Conservation (phyloP, 2,113 vertebrate species). For the Conger conger region DNA sequence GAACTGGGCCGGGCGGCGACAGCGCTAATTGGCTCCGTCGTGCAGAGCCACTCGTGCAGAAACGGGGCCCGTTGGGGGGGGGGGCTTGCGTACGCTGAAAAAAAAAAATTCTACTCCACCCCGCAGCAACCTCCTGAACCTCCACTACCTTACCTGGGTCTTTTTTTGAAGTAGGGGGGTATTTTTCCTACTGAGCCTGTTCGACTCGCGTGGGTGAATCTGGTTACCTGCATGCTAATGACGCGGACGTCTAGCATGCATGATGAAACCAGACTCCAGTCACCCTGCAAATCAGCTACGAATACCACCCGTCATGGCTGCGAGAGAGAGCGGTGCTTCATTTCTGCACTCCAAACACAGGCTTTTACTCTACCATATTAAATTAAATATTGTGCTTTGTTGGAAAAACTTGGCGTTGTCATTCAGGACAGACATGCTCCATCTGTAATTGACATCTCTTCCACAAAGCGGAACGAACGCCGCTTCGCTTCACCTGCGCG, state of each 20-base stretch:
- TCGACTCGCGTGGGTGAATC: background rate
- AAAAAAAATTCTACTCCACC: background rate
- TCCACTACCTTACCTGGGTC: background rate
- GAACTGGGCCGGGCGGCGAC: background rate
- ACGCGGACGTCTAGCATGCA: background rate
- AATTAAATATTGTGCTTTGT: background rate
- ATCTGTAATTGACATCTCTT: background rate
- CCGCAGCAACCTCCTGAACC: background rate
- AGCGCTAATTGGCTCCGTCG: background rate
- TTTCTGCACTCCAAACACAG: too few relatives aligned
- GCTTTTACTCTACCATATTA: too few relatives aligned
- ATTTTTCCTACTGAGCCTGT: background rate
- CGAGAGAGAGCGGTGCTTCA: too few relatives aligned
- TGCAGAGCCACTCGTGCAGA: background rate
- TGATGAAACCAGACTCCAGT: too few relatives aligned
- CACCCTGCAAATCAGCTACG: too few relatives aligned
- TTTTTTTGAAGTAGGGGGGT: background rate
- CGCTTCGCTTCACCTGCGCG: background rate
- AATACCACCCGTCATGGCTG: too few relatives aligned
- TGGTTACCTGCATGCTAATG: background rate
- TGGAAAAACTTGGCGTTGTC: background rate
- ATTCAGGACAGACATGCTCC: background rate
- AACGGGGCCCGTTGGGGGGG: background rate
- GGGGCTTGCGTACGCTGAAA: background rate
- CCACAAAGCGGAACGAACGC: background rate